Evolutionary conservation across 2,888 invertebrate genomes (phyloP).

Genomic region (Liodrosophila aerea): DNA sequence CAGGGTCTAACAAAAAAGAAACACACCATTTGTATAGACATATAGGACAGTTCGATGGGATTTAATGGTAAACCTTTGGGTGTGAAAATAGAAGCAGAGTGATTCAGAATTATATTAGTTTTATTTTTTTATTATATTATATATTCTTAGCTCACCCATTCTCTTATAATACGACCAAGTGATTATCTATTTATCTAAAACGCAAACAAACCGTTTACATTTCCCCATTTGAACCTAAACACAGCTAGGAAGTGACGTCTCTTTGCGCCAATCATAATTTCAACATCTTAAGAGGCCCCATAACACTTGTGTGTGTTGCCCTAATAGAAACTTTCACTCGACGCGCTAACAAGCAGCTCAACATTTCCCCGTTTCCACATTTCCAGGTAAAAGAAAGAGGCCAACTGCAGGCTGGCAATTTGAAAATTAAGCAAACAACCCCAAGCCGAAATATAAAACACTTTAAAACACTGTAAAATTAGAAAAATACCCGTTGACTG

Average conservation of each 20-base stretch:
- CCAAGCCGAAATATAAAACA: slow-evolving; percentile 26
- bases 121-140: no score
- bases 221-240: slow-evolving; percentile 20
- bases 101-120: no score
- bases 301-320: slow-evolving; percentile 41
- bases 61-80: no score
- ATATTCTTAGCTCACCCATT: no score
- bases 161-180: no score
- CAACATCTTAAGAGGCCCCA: slow-evolving; percentile 48
- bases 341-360: slow-evolving; percentile 40
- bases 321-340: slow-evolving; percentile 59
- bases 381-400: slow-evolving; percentile 26
- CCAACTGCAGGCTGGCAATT: slow-evolving; percentile 45
- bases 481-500: slow-evolving; percentile 57
- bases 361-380: no score
- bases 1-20: no score
- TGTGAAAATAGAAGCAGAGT: no score
- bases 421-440: slow-evolving; percentile 56
- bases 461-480: slow-evolving; percentile 62
- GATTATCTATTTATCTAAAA: no score
- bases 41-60: no score
- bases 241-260: slow-evolving; percentile 15
- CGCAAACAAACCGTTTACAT: slow-evolving; percentile 13
- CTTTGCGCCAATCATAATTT: slow-evolving; percentile 58
- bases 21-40: no score